A percentile compares a stretch with the other conserved stretches of the same genome.
These are phyloP conservation scores for Salticus scenicus DNA, from an alignment of 2,888 invertebrate genomes.

Conservation along the genomic window DNA sequence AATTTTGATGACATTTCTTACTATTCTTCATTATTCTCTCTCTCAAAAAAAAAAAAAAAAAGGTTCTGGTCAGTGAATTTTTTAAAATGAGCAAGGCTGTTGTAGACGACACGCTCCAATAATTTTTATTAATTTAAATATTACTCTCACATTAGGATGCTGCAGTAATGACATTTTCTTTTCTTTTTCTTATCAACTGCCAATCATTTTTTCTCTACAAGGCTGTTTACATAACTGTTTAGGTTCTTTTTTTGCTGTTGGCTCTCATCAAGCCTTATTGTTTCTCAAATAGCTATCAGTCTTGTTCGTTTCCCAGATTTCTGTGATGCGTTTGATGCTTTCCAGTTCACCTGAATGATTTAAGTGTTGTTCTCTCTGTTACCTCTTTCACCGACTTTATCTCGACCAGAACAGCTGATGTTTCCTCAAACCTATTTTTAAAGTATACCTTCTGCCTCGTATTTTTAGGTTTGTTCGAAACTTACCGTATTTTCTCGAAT, in stretches of 20 bases:
- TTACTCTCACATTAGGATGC: too few relatives aligned
- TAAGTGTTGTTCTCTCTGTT: neutral
- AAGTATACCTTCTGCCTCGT: neutral
- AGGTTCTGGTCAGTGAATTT: too few relatives aligned
- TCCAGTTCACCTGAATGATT: neutral
- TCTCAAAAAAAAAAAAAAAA: too few relatives aligned
- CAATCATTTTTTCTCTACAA: neutral
- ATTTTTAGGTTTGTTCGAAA: neutral
- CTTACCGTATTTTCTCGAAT: neutral
- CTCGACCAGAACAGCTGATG: neutral
- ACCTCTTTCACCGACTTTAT: neutral
- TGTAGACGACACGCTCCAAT: too few relatives aligned
- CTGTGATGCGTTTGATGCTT: neutral
- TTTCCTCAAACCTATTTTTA: neutral
- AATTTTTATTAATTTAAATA: too few relatives aligned
- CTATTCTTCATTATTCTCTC: too few relatives aligned
- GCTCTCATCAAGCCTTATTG: neutral
- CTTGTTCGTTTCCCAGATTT: neutral
- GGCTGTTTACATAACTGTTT: too few relatives aligned
- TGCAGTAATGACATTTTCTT: too few relatives aligned
- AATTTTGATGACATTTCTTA: too few relatives aligned
- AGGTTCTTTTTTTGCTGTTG: neutral
- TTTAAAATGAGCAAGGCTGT: too few relatives aligned
- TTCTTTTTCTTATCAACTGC: neutral
- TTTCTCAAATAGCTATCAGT: neutral